Conservation (phyloP, 1,140 invertebrate species). For the Stenopsyche tienmushanensis region DNA sequence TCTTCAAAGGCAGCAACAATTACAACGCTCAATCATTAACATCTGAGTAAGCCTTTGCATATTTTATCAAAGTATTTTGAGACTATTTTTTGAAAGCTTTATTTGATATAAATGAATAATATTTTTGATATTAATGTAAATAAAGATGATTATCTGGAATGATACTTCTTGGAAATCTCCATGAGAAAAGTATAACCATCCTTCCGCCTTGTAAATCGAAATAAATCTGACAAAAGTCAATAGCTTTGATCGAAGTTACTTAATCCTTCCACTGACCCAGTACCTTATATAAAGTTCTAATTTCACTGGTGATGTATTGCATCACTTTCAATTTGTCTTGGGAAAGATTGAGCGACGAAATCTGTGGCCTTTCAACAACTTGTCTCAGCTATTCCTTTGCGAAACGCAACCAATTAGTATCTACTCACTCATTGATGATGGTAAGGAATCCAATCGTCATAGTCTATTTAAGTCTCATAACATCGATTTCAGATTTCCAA, state of each 20-base stretch:
- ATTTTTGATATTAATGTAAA: not conserved
- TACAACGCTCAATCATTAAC: not conserved
- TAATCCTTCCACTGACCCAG: not conserved
- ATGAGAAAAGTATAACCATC: too few relatives aligned
- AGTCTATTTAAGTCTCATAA: too few relatives aligned
- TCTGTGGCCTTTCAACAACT: slow-evolving; percentile 5
- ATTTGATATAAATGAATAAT: not conserved
- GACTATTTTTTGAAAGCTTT: too few relatives aligned
- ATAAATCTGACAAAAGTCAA: too few relatives aligned
- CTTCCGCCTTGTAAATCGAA: too few relatives aligned
- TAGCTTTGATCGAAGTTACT: not conserved
- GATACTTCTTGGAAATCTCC: too few relatives aligned
- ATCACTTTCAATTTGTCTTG: not conserved
- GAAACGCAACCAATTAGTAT: slow-evolving; percentile 2
- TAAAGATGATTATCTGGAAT: not conserved
- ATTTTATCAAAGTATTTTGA: too few relatives aligned
- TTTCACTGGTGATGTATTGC: slow-evolving; percentile 7
- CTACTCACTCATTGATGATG: too few relatives aligned
- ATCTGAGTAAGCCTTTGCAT: too few relatives aligned
- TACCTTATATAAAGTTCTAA: slow-evolving; percentile 17
- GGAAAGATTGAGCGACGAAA: too few relatives aligned
- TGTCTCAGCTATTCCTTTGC: slow-evolving; percentile 16
- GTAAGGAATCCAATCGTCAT: too few relatives aligned
- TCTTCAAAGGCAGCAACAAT: not conserved
- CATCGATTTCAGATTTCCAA: too few relatives aligned